Evolutionary conservation across 2,797 vertebrate species (phyloP).

Genomic region (Sebastes diaconus): DNA sequence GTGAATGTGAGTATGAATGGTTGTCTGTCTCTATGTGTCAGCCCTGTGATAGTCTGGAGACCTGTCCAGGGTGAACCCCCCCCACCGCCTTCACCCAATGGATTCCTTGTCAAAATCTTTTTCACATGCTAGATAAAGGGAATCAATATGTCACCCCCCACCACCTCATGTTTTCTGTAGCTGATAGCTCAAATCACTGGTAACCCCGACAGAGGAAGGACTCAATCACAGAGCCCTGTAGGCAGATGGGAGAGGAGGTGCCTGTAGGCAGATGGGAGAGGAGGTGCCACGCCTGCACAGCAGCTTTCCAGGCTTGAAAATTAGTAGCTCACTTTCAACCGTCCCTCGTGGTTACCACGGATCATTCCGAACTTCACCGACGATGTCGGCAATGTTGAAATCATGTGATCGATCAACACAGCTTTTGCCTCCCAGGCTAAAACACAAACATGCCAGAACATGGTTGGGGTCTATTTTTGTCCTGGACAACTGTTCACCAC

Average conservation of each 20-base stretch:
- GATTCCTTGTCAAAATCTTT: not conserved
- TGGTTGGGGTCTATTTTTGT: conserved; percentile 8
- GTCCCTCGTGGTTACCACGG: not conserved
- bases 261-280: not conserved
- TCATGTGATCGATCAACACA: not conserved
- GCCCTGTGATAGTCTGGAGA: too few species aligned
- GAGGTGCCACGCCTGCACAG: not conserved
- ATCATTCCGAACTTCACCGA: not conserved
- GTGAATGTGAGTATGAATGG: too few species aligned
- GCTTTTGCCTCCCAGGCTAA: not conserved
- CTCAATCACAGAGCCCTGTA: not conserved
- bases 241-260: not conserved
- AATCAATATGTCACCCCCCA: not conserved
- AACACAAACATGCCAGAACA: conserved; percentile 6
- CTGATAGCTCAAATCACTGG: not conserved
- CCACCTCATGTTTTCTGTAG: not conserved
- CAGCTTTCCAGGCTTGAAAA: not conserved
- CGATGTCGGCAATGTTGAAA: not conserved
- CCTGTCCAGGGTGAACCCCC: too few species aligned
- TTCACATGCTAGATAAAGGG: not conserved
- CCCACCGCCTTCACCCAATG: too few species aligned
- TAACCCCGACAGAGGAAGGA: not conserved
- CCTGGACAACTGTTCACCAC: conserved; percentile 9
- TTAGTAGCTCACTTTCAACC: not conserved
- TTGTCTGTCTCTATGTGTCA: too few species aligned